These are phyloP conservation scores for Cylloceria caligata DNA, from an alignment of 2,888 invertebrate species.

Conservation along the genomic window DNA sequence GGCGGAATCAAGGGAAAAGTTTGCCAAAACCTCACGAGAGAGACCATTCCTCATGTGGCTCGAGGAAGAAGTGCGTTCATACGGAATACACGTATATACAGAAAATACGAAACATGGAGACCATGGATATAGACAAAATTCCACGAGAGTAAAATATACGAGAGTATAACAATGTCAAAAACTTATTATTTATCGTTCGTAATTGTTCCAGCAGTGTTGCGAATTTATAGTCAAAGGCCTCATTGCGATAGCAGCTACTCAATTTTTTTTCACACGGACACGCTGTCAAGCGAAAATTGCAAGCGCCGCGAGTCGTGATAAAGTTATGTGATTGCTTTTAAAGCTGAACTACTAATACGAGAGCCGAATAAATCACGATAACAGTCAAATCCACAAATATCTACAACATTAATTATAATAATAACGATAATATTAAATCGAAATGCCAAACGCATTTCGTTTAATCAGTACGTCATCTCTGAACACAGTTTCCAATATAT, in stretches of 20 bases:
- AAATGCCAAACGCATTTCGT: conserved; percentile 27
- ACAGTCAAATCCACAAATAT: conserved; percentile 7
- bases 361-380: conserved; percentile 44
- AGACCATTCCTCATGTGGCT: conserved; percentile 41
- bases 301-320: conserved; percentile 21
- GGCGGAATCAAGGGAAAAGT: conserved; percentile 51
- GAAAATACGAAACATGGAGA: conserved; percentile 1
- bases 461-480: conserved; percentile 8
- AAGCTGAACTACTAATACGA: conserved; percentile 11
- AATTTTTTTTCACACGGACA: conserved; percentile 13
- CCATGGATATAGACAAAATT: conserved; percentile 26
- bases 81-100: conserved; percentile 4
- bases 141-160: neutral
- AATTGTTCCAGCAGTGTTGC: conserved; percentile 15
- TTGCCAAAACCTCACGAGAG: conserved; percentile 51
- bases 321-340: conserved; percentile 41
- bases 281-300: conserved; percentile 40
- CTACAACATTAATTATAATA: conserved; percentile 14
- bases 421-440: conserved; percentile 43
- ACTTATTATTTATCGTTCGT: conserved; percentile 14
- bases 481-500: conserved; percentile 9
- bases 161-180: conserved; percentile 9
- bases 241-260: conserved; percentile 23
- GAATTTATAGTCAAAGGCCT: conserved; percentile 50
- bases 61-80: conserved; percentile 18